phyloP scores from a whole-genome alignment of 2,888 invertebrate genomes.

The Matsumyia berberina region DNA sequence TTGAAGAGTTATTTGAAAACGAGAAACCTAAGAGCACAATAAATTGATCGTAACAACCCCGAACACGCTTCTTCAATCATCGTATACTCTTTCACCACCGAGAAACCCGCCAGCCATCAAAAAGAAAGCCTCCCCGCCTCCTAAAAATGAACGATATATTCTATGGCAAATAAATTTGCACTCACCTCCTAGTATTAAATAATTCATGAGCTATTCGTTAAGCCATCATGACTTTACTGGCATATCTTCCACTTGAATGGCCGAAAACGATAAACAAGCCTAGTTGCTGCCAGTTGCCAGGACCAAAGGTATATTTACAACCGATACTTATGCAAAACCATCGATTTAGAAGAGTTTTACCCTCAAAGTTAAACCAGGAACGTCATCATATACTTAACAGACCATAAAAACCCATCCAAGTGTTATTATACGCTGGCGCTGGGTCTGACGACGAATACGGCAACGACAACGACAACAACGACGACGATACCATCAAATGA shows the following conservation, averaged over 20 bases:
- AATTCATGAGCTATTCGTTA: conserved; percentile 48
- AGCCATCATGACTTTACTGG: conserved; percentile 19
- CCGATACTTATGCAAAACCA: conserved; percentile 34
- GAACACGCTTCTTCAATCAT: too few relatives aligned
- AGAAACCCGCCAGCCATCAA: too few relatives aligned
- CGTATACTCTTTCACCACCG: too few relatives aligned
- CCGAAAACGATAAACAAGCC: conserved; percentile 37
- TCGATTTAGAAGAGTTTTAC: conserved; percentile 48
- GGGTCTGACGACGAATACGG: too few relatives aligned
- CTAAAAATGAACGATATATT: too few relatives aligned
- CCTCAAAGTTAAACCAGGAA: conserved; percentile 41
- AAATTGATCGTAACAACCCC: too few relatives aligned
- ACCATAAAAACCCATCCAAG: conserved; percentile 60
- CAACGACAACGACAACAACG: too few relatives aligned
- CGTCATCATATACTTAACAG: conserved; percentile 39
- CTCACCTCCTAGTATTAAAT: conserved; percentile 12
- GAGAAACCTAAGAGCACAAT: too few relatives aligned
- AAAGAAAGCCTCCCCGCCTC: too few relatives aligned
- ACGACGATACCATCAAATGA: conserved; percentile 52
- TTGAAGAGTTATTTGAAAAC: too few relatives aligned
- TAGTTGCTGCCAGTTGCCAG: conserved; percentile 7
- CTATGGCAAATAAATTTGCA: neutral
- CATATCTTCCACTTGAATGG: conserved; percentile 51
- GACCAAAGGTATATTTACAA: conserved; percentile 23
- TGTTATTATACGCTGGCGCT: conserved; percentile 42